phyloP scores from a whole-genome alignment of 2,888 invertebrate species.

The Cinara cedri region DNA sequence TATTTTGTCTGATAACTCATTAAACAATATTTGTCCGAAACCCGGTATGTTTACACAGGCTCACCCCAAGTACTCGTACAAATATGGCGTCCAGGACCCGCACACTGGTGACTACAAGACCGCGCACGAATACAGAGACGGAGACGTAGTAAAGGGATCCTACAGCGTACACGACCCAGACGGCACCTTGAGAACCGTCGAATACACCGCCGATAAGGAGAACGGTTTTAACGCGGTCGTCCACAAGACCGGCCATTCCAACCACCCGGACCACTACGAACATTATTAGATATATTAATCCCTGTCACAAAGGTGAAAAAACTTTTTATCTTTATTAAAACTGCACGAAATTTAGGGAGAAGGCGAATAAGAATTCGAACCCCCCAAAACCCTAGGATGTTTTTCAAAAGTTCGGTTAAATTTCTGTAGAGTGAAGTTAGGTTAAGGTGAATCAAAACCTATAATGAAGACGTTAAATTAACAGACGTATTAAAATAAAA shows the following conservation, averaged over 20 bases:
- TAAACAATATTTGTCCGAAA: too few species aligned
- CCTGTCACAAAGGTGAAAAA: too few species aligned
- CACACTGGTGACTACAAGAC: conserved; percentile 61
- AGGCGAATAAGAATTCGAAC: too few species aligned
- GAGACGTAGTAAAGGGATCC: conserved; percentile 61
- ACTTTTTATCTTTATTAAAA: too few species aligned
- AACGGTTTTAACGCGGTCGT: conserved; percentile 61
- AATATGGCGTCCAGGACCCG: conserved; percentile 60
- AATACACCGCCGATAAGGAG: conserved; percentile 61
- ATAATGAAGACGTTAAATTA: too few species aligned
- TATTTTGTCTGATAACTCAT: too few species aligned
- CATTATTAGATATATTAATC: conserved; percentile 12
- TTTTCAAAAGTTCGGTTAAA: too few species aligned
- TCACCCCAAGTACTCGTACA: conserved; percentile 60
- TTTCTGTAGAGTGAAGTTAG: too few species aligned
- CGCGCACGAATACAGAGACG: conserved; percentile 60
- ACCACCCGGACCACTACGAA: conserved; percentile 59
- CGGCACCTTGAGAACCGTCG: conserved; percentile 60
- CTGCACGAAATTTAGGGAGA: too few species aligned
- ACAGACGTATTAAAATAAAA: too few species aligned
- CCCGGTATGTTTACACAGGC: conserved; percentile 58
- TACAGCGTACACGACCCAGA: conserved; percentile 61
- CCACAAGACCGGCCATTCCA: conserved; percentile 60
- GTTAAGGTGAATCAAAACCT: too few species aligned
- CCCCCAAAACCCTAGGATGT: too few species aligned